phyloP scores from a whole-genome alignment of 2,797 vertebrate genomes.

The Leucoraja ocellata region DNA sequence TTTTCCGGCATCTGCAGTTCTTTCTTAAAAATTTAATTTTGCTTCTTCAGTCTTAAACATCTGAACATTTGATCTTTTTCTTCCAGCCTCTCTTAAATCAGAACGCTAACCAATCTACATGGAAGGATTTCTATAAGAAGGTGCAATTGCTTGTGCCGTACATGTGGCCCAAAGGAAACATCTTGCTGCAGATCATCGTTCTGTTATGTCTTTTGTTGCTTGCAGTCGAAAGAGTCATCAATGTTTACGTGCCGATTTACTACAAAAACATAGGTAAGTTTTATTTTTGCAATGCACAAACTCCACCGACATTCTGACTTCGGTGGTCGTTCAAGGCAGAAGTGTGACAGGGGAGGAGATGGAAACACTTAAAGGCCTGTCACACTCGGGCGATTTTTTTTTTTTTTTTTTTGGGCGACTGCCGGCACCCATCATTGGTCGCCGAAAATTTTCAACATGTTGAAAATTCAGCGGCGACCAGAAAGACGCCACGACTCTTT shows the following conservation, averaged over 20 bases:
- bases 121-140: conserved; percentile 75
- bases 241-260: conserved; percentile 87
- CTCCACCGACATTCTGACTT: neutral
- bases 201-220: conserved; percentile 78
- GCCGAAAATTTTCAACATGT: no score
- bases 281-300: neutral
- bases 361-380: no score
- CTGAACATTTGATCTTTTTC: neutral
- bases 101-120: conserved; percentile 65
- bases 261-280: conserved; percentile 82
- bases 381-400: no score
- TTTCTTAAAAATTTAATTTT: no score
- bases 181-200: conserved; percentile 73
- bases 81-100: conserved; percentile 34
- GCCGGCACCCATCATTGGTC: no score
- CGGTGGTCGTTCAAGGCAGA: neutral
- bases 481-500: no score
- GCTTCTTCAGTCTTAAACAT: neutral
- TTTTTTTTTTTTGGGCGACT: no score
- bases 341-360: neutral
- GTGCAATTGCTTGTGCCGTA: conserved; percentile 73
- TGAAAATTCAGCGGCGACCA: no score
- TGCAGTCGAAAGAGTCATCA: conserved; percentile 77
- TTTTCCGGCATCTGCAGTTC: no score
- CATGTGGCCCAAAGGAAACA: conserved; percentile 77